These are phyloP conservation scores for Mythimna loreyi DNA, from an alignment of 2,888 invertebrate species.

Conservation along the genomic window DNA sequence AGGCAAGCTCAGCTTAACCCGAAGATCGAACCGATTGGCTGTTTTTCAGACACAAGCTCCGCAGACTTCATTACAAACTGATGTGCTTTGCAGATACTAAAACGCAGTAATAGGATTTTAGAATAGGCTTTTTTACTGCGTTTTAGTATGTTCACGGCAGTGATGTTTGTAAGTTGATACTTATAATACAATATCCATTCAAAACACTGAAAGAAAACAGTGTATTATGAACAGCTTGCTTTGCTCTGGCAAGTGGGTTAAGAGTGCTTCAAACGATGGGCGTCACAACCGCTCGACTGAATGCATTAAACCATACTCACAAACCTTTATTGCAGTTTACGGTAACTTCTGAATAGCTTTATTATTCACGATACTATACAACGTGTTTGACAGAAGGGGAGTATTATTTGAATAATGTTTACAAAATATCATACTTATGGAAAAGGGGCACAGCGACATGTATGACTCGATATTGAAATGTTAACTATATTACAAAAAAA, in stretches of 20 bases:
- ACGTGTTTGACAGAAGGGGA: conserved; percentile 22
- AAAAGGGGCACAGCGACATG: neutral
- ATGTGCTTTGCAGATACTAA: no score
- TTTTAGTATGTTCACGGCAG: no score
- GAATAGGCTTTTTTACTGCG: no score
- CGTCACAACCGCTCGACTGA: conserved; percentile 49
- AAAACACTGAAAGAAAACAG: conserved; percentile 17
- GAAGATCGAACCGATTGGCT: no score
- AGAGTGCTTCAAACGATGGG: conserved; percentile 45
- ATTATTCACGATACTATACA: conserved; percentile 41
- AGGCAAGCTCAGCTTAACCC: no score
- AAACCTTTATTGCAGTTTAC: conserved; percentile 46
- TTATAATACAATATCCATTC: conserved; percentile 16
- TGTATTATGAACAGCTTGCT: conserved; percentile 31
- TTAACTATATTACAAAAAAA: no score
- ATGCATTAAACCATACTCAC: conserved; percentile 52
- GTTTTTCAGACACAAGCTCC: no score
- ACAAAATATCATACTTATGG: neutral
- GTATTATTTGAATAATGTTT: conserved; percentile 31
- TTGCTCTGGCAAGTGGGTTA: conserved; percentile 39
- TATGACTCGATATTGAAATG: no score
- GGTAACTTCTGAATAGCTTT: conserved; percentile 43
- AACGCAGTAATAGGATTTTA: no score
- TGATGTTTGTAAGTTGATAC: no score
- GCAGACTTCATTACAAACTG: no score